These are phyloP conservation scores for Zhengitettix transpicula DNA, from an alignment of 2,888 invertebrate species.

Conservation along the genomic window DNA sequence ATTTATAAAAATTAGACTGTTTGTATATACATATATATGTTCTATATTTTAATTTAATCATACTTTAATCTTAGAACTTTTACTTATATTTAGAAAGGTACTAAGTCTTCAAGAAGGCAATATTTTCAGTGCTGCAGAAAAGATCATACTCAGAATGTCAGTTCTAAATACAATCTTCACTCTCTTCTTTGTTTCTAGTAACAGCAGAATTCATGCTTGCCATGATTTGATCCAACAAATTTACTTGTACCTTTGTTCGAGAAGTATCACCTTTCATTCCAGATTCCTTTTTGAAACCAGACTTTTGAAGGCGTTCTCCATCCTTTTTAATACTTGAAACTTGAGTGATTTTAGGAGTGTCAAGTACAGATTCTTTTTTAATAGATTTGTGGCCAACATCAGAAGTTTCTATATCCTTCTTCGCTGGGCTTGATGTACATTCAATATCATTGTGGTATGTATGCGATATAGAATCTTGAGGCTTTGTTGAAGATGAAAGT, in stretches of 20 bases:
- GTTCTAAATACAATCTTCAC: neutral
- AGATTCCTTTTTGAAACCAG: neutral
- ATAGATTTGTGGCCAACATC: neutral
- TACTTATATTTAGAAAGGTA: too few species aligned
- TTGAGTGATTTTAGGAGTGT: neutral
- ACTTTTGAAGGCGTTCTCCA: neutral
- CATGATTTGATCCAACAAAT: neutral
- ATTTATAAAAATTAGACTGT: neutral
- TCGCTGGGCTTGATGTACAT: neutral
- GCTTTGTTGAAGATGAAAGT: neutral
- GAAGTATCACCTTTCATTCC: neutral
- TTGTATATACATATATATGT: neutral
- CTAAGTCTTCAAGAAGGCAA: too few species aligned
- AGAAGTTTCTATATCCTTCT: neutral
- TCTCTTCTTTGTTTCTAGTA: neutral
- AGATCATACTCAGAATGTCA: neutral
- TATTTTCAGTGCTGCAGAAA: too few species aligned
- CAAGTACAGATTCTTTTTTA: neutral
- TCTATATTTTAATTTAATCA: neutral
- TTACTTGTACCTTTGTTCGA: neutral
- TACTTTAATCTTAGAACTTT: too few species aligned
- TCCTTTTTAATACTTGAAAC: neutral
- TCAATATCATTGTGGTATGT: neutral
- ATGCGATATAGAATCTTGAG: neutral
- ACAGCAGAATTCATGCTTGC: neutral